A percentile compares a stretch with the other conserved stretches of the same genome.
phyloP scores from a whole-genome alignment of 1,140 invertebrate species.

The Meloidogyne hapla region DNA sequence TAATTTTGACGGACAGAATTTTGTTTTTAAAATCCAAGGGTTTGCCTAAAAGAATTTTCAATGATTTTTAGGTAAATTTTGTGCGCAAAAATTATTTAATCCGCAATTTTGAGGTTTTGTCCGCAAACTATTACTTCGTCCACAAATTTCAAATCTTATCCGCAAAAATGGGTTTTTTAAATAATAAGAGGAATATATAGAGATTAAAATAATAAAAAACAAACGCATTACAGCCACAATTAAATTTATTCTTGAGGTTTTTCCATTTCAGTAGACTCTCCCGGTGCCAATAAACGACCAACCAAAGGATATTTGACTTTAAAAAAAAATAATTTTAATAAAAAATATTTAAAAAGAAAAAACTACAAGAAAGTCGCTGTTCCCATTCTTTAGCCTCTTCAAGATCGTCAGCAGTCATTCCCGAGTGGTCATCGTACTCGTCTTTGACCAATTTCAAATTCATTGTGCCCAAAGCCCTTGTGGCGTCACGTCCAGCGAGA shows the following conservation, averaged over 20 bases:
- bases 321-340: background rate
- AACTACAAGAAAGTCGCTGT: slow-evolving; percentile 36
- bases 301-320: slow-evolving; percentile 49
- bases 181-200: too few relatives aligned
- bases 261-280: slow-evolving; percentile 27
- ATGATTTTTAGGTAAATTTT: too few relatives aligned
- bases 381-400: slow-evolving; percentile 50
- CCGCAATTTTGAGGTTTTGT: too few relatives aligned
- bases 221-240: too few relatives aligned
- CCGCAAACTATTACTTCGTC: too few relatives aligned
- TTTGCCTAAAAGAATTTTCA: too few relatives aligned
- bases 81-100: too few relatives aligned
- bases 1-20: too few relatives aligned
- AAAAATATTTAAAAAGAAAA: slow-evolving; percentile 14
- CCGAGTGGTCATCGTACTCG: slow-evolving; percentile 45
- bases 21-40: too few relatives aligned
- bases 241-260: background rate
- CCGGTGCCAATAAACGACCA: slow-evolving; percentile 43
- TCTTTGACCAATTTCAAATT: slow-evolving; percentile 45
- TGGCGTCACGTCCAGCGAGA: slow-evolving; percentile 52
- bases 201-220: too few relatives aligned
- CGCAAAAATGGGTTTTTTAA: too few relatives aligned
- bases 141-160: too few relatives aligned
- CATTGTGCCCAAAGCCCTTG: slow-evolving; percentile 43
- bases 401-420: slow-evolving; percentile 35